Evolutionary conservation across 2,113 vertebrate genomes (phyloP), one percentile per base, ranked within the genome.

Genomic region (Chionis minor): DNA sequence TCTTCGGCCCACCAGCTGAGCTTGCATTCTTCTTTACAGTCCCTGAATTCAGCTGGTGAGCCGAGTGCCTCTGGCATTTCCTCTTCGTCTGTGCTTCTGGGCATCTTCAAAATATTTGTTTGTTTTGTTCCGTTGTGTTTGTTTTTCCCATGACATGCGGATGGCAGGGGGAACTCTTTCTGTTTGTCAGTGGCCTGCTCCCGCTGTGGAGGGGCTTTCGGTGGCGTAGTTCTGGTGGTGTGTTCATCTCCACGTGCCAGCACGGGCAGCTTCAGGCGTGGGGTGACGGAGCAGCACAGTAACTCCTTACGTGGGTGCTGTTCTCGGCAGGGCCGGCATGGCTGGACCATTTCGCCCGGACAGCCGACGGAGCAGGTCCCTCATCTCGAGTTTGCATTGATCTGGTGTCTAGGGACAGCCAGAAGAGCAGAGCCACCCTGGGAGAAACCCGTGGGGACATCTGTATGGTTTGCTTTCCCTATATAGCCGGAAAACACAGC

Each of bases 21-120:
- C 96, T 98, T 98, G 97, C 98, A 98, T 91, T 98, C 98, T 55
- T 98, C 98, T 73, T 98, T 98, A 70, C 98, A 98, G 97, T 98
- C 98, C 96, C 98, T 98, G 97, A 98, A 98, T 97, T 97, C 96
- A 97, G 97, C 98, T 32, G 98, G 98, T 98, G 98, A 98, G 97
- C 98, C 45, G 45, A 96, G 96, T 89, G 81, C 95, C 78, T 97
- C 93, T 94, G 96, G 95, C 90, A n/a, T 96, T 96, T 94, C 94
- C 92, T 94, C 97, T 97, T 80, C 66, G 71, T 97, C 96, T 98
- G 98, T 97, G 97, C 97, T 98, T 91, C 86, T 92, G 84, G 97
- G 95, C 97, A 94, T 97, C 96, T 97, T 92, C 90, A 66, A 95
- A 96, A 35, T 86, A 18, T 94, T 40, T 96, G 97, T 98, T 91